Percentiles rank a stretch among this genome's conserved stretches.
Evolutionary conservation across 2,113 vertebrate genomes (phyloP).

Genomic region (Glareola pratincola): DNA sequence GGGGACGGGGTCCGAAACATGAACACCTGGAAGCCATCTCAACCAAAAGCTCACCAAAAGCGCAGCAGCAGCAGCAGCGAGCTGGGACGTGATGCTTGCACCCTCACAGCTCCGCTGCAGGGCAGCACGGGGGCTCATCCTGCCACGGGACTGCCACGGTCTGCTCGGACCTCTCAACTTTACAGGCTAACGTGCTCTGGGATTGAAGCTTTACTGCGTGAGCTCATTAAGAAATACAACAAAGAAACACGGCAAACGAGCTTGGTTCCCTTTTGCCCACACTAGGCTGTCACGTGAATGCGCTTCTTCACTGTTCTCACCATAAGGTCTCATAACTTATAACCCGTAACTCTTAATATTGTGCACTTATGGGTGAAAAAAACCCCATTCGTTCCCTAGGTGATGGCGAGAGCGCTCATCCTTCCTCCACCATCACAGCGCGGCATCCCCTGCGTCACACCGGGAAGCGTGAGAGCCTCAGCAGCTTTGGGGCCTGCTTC

Average conservation of each 20-base stretch:
- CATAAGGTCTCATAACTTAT: neutral
- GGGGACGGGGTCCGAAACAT: neutral
- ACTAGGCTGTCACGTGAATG: neutral
- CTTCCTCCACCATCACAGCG: fast-evolving
- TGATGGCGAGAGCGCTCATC: neutral
- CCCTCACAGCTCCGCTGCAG: neutral
- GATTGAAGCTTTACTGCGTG: neutral
- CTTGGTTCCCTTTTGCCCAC: neutral
- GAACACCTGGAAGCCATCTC: fast-evolving
- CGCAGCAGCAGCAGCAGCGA: neutral
- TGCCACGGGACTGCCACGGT: fast-evolving
- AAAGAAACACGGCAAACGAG: neutral
- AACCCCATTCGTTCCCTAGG: too few relatives aligned
- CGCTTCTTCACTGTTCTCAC: too few relatives aligned
- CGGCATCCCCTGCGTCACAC: too few relatives aligned
- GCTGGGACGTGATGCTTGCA: neutral
- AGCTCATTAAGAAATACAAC: neutral
- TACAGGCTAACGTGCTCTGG: neutral
- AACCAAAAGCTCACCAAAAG: fast-evolving
- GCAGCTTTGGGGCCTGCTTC: neutral
- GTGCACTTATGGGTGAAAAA: neutral
- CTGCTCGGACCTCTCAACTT: neutral
- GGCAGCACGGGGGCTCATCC: neutral
- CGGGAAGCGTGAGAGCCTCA: neutral
- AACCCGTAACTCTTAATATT: neutral